phyloP scores from a whole-genome alignment of 2,888 invertebrate genomes.

The Hirtodrosophila confusa region DNA sequence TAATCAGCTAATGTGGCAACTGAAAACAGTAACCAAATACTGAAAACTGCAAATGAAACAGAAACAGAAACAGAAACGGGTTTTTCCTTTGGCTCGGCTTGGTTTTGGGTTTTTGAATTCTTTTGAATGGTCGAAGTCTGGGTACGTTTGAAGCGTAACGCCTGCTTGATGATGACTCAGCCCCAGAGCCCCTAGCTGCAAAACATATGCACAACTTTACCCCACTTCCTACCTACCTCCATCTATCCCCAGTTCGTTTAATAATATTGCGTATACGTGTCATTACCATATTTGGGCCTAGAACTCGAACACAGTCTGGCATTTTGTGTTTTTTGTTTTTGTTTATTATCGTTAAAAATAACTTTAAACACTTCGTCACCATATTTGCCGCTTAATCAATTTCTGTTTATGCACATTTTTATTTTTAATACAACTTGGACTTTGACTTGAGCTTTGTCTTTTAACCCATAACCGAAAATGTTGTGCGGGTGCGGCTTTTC shows the following conservation, averaged over 20 bases:
- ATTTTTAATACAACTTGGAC: constrained; percentile 33
- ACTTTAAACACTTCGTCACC: constrained; percentile 69
- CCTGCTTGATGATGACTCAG: constrained; percentile 48
- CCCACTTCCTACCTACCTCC: background rate
- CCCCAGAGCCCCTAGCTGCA: constrained; percentile 13
- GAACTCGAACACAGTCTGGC: constrained; percentile 53
- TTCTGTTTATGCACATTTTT: constrained; percentile 66
- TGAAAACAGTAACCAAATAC: background rate
- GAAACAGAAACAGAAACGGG: constrained; percentile 49
- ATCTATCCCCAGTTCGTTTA: background rate
- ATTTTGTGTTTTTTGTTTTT: constrained; percentile 34
- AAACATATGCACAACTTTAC: constrained; percentile 36
- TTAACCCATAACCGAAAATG: background rate
- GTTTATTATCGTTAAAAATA: constrained; percentile 13
- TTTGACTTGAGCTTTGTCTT: constrained; percentile 21
- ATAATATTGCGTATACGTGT: constrained; percentile 69
- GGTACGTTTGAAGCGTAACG: constrained; percentile 59
- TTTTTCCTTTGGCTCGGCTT: constrained; percentile 52
- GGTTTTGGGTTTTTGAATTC: constrained; percentile 22
- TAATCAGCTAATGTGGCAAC: constrained; percentile 43
- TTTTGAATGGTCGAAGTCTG: constrained; percentile 32
- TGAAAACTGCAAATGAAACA: constrained; percentile 10
- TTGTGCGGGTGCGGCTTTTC: constrained; percentile 37
- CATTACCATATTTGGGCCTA: constrained; percentile 70
- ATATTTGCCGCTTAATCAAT: constrained; percentile 77